These are phyloP conservation scores for Pogonocherus hispidulus DNA, from an alignment of 2,888 invertebrate genomes.

Conservation along the genomic window DNA sequence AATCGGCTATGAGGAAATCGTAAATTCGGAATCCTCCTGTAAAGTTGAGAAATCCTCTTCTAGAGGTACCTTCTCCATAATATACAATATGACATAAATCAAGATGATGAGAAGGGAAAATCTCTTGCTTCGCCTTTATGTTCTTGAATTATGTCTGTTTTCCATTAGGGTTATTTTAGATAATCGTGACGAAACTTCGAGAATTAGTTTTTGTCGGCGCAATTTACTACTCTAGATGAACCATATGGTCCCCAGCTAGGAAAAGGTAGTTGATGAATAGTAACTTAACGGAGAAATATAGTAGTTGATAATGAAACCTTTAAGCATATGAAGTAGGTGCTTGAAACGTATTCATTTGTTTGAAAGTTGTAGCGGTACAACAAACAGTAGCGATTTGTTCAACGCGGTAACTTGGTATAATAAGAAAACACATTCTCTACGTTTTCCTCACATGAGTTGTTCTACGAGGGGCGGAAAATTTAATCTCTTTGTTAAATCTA, in stretches of 20 bases:
- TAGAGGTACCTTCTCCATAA: conserved; percentile 26
- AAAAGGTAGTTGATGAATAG: neutral
- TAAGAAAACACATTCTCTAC: too few species aligned
- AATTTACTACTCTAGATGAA: neutral
- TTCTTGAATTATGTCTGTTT: conserved; percentile 36
- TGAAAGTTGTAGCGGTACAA: too few species aligned
- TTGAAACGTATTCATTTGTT: too few species aligned
- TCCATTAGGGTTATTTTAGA: conserved; percentile 34
- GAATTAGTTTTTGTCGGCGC: conserved; percentile 19
- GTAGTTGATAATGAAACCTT: too few species aligned
- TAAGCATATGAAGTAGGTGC: too few species aligned
- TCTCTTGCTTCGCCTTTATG: conserved; percentile 28
- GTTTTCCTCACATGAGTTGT: too few species aligned
- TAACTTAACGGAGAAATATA: neutral
- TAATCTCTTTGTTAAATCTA: too few species aligned
- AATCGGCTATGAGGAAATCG: neutral
- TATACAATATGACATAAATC: conserved; percentile 31
- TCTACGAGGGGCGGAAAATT: too few species aligned
- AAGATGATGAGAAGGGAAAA: conserved; percentile 31
- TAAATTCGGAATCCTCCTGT: neutral
- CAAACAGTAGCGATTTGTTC: too few species aligned
- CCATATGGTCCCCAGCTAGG: neutral
- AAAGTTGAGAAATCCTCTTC: neutral
- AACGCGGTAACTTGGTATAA: too few species aligned
- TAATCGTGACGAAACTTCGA: conserved; percentile 24